phyloP scores from a whole-genome alignment of 1,140 invertebrate genomes.

The Micrasema minimum region DNA sequence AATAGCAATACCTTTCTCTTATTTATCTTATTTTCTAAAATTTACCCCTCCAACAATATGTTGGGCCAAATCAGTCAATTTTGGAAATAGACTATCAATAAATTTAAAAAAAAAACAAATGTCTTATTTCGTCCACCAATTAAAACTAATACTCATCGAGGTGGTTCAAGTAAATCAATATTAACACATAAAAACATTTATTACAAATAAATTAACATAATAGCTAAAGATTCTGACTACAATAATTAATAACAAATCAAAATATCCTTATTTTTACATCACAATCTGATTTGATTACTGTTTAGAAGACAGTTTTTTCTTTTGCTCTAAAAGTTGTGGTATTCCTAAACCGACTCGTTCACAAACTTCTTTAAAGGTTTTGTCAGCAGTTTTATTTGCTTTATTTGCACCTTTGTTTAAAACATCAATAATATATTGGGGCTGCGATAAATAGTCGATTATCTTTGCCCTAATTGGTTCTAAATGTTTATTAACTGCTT shows the following conservation, averaged over 20 bases:
- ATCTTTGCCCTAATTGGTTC: slow-evolving; percentile 78
- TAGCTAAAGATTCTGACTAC: too few relatives aligned
- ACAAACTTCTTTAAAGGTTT: slow-evolving; percentile 77
- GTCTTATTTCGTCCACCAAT: too few relatives aligned
- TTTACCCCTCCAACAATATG: too few relatives aligned
- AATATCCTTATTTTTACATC: neutral
- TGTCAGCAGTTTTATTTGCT: slow-evolving; percentile 75
- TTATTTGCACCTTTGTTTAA: slow-evolving; percentile 76
- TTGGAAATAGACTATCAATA: too few relatives aligned
- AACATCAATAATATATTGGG: slow-evolving; percentile 74
- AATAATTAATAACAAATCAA: neutral
- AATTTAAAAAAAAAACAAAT: too few relatives aligned
- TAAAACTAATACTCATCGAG: too few relatives aligned
- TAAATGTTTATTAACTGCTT: slow-evolving; percentile 77
- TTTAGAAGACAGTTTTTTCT: neutral
- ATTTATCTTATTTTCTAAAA: too few relatives aligned
- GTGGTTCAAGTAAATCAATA: too few relatives aligned
- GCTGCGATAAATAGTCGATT: slow-evolving; percentile 69
- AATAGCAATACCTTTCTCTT: too few relatives aligned
- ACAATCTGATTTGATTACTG: neutral
- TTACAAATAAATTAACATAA: too few relatives aligned
- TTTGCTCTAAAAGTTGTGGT: slow-evolving; percentile 34
- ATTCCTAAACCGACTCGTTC: slow-evolving; percentile 70
- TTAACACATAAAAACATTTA: too few relatives aligned
- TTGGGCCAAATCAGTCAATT: too few relatives aligned